A percentile compares a stretch with the other conserved stretches of the same genome.
These are phyloP conservation scores for Geotrupes spiniger DNA, from an alignment of 2,888 invertebrate species.

Conservation along the genomic window DNA sequence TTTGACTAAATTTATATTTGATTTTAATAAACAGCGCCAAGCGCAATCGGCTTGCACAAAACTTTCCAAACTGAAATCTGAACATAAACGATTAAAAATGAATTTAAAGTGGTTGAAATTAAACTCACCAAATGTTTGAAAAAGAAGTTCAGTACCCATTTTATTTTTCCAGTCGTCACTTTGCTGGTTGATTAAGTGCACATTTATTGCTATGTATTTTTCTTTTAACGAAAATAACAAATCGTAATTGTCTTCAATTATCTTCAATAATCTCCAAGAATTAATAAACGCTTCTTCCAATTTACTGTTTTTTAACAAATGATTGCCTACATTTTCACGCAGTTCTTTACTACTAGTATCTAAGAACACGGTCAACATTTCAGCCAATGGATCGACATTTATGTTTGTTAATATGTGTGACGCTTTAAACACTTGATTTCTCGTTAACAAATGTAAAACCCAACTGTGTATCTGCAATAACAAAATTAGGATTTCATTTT, in stretches of 20 bases:
- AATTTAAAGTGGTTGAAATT: neutral
- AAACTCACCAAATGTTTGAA: constrained; percentile 57
- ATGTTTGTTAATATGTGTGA: constrained; percentile 63
- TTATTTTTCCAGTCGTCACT: constrained; percentile 54
- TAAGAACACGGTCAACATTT: constrained; percentile 58
- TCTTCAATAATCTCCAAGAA: constrained; percentile 49
- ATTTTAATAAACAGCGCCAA: constrained; percentile 60
- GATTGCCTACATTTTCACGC: constrained; percentile 64
- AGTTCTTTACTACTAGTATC: constrained; percentile 59
- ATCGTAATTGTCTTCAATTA: constrained; percentile 12
- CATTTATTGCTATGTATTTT: constrained; percentile 12
- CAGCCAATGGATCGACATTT: constrained; percentile 57
- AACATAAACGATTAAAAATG: constrained; percentile 25
- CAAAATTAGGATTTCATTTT: no score
- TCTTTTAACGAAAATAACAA: constrained; percentile 8
- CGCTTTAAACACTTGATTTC: constrained; percentile 64
- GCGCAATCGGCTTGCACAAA: constrained; percentile 55
- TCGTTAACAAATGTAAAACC: constrained; percentile 60
- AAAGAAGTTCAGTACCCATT: constrained; percentile 58
- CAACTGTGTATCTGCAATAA: constrained; percentile 59
- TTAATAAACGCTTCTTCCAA: constrained; percentile 43
- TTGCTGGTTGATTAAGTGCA: constrained; percentile 17
- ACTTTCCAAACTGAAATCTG: constrained; percentile 55
- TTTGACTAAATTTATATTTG: constrained; percentile 59
- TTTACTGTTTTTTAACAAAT: constrained; percentile 56